Conservation (phyloP, 2,888 invertebrate species). For the Panopea generosa region DNA sequence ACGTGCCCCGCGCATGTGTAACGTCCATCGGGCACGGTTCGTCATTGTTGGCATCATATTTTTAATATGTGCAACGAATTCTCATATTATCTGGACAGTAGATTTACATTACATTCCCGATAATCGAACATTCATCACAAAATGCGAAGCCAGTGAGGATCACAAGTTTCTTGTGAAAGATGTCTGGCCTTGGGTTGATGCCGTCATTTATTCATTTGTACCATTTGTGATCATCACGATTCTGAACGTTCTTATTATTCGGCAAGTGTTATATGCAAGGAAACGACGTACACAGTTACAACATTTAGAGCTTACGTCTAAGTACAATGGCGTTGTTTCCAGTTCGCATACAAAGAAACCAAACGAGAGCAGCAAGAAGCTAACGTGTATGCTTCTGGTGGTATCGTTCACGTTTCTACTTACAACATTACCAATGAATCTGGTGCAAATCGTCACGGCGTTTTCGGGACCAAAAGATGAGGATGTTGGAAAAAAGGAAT, state of each 20-base stretch:
- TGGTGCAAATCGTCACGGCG: constrained; percentile 70
- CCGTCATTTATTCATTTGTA: constrained; percentile 81
- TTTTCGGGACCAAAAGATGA: constrained; percentile 55
- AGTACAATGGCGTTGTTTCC: constrained; percentile 17
- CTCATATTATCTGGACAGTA: constrained; percentile 82
- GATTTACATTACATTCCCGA: constrained; percentile 41
- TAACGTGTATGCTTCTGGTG: constrained; percentile 82
- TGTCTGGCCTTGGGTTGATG: constrained; percentile 84
- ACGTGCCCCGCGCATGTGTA: constrained; percentile 79
- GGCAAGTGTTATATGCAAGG: constrained; percentile 76
- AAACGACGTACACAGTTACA: constrained; percentile 60
- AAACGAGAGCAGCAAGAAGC: constrained; percentile 71
- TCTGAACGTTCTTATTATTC: constrained; percentile 82
- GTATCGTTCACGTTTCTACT: constrained; percentile 83
- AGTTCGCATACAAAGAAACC: constrained; percentile 40
- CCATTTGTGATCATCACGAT: constrained; percentile 80
- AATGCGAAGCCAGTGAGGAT: constrained; percentile 64
- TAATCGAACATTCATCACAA: not conserved
- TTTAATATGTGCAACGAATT: constrained; percentile 74
- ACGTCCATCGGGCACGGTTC: constrained; percentile 55
- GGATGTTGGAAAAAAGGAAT: constrained; percentile 34
- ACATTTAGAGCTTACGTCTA: constrained; percentile 27
- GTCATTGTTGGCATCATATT: constrained; percentile 74
- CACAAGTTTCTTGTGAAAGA: constrained; percentile 68
- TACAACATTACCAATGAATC: constrained; percentile 81